Conservation (phyloP, 1,140 invertebrate genomes). For the Musca vetustissima region DNA sequence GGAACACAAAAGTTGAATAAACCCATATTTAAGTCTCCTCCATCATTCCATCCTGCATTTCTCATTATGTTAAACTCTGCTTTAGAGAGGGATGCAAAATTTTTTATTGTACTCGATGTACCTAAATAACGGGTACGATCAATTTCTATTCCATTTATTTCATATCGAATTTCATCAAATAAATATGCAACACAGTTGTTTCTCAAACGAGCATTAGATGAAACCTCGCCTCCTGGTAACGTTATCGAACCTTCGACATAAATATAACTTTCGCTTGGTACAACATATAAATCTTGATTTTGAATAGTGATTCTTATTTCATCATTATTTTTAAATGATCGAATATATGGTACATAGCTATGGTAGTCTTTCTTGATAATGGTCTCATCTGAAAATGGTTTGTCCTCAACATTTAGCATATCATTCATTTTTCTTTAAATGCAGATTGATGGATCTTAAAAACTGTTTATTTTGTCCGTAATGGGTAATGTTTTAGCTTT, state of each 20-base stretch:
- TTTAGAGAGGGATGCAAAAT: no score
- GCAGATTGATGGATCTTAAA: neutral
- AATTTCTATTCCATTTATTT: conserved; percentile 55
- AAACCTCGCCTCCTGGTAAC: conserved; percentile 31
- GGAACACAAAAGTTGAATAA: conserved; percentile 39
- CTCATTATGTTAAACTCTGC: no score
- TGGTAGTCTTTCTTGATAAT: conserved; percentile 48
- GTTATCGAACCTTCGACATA: conserved; percentile 43
- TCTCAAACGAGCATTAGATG: conserved; percentile 31
- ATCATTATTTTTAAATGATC: conserved; percentile 46
- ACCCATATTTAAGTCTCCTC: no score
- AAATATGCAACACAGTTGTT: conserved; percentile 55
- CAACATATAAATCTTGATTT: conserved; percentile 50
- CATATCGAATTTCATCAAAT: conserved; percentile 57
- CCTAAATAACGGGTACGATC: conserved; percentile 43
- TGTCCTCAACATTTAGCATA: conserved; percentile 13
- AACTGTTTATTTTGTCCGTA: neutral
- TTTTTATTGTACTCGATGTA: no score
- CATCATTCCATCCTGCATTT: no score
- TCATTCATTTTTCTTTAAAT: neutral
- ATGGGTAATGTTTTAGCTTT: neutral
- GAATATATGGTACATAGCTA: conserved; percentile 45
- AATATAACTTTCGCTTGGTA: conserved; percentile 45
- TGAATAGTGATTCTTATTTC: conserved; percentile 51
- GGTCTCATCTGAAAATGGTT: conserved; percentile 12